phyloP scores from a whole-genome alignment of 2,888 invertebrate genomes.

The Meliscaeva auricollis region DNA sequence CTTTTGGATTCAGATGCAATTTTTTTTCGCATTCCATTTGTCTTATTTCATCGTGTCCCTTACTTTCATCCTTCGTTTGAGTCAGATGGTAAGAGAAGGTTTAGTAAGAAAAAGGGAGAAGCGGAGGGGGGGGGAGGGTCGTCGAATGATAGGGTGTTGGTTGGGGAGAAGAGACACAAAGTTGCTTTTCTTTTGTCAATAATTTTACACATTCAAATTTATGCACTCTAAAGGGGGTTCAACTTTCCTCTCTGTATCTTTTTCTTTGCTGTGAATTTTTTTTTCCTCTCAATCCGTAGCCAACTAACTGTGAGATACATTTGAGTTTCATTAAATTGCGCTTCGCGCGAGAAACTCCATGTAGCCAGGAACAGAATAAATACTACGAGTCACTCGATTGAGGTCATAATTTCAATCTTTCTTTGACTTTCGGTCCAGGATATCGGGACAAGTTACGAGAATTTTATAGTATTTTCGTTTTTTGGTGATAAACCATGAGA shows the following conservation, averaged over 20 bases:
- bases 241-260: conserved; percentile 4
- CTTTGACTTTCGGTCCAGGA: no score
- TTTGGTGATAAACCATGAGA: no score
- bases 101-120: background rate
- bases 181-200: conserved; percentile 68
- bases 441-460: no score
- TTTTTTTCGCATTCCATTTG: conserved; percentile 39
- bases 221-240: conserved; percentile 52
- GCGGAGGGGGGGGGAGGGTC: no score
- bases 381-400: background rate
- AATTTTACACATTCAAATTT: conserved; percentile 75
- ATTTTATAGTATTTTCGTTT: no score
- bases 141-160: no score
- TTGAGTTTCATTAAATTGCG: conserved; percentile 71
- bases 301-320: conserved; percentile 73
- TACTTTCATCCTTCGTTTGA: background rate
- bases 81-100: background rate
- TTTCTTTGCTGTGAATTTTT: background rate
- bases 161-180: background rate
- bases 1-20: conserved; percentile 39
- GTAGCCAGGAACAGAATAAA: background rate
- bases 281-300: conserved; percentile 43
- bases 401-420: no score
- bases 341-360: conserved; percentile 28
- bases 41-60: conserved; percentile 44